A percentile compares a stretch with the other conserved stretches of the same genome.
Evolutionary conservation across 2,888 invertebrate species (phyloP).

Genomic region (Adineta ricciae): DNA sequence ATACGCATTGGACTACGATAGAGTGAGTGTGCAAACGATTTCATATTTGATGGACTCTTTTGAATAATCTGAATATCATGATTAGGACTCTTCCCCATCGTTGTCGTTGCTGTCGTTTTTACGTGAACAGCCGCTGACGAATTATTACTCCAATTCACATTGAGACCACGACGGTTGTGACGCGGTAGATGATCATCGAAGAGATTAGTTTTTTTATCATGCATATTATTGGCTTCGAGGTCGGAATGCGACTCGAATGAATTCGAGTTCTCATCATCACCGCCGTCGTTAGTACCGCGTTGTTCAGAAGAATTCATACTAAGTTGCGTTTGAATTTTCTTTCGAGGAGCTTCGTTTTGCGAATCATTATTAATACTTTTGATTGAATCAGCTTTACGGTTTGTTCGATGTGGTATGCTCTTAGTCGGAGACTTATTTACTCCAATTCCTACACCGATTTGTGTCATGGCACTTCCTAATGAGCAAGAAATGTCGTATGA

Average conservation of each 20-base stretch:
- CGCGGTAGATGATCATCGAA: not conserved
- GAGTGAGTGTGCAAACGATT: not conserved
- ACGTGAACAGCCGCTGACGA: not conserved
- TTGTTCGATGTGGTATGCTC: not conserved
- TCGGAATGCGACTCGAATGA: constrained; percentile 33
- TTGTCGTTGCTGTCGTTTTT: too few relatives aligned
- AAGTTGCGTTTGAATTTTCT: not conserved
- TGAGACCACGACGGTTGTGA: not conserved
- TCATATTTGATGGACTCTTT: not conserved
- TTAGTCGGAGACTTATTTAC: not conserved
- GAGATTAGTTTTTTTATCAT: not conserved
- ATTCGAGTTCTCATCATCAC: constrained; percentile 21
- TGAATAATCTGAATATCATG: not conserved
- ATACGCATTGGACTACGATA: not conserved
- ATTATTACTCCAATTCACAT: not conserved
- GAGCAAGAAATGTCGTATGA: not conserved
- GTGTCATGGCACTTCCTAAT: not conserved
- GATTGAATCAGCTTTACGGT: not conserved
- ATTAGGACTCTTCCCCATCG: not conserved
- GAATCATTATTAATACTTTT: not conserved
- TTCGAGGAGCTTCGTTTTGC: not conserved
- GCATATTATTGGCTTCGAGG: not conserved
- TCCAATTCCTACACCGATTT: constrained; percentile 4
- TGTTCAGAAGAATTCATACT: not conserved
- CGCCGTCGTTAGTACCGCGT: not conserved